Percentiles rank a stretch among this genome's conserved stretches.
Evolutionary conservation across 1,140 invertebrate genomes (phyloP).

Genomic region (Microplitis demolitor): DNA sequence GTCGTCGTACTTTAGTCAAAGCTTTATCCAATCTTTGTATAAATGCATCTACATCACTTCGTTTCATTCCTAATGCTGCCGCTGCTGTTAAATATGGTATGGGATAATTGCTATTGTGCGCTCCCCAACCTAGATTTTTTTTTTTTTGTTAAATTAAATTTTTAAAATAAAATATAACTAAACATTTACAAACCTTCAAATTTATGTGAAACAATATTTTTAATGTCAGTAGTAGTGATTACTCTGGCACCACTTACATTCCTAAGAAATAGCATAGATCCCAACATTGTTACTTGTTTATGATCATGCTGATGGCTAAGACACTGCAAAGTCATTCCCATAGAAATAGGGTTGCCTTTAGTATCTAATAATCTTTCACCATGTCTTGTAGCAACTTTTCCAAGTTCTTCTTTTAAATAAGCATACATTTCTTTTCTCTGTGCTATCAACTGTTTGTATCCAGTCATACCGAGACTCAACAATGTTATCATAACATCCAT

Average conservation of each 20-base stretch:
- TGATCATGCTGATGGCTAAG: slow-evolving; percentile 57
- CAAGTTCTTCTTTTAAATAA: slow-evolving; percentile 69
- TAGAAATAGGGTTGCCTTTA: slow-evolving; percentile 76
- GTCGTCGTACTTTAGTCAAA: slow-evolving; percentile 60
- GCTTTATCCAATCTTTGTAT: slow-evolving; percentile 69
- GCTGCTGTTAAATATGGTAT: slow-evolving; percentile 74
- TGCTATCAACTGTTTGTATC: slow-evolving; percentile 70
- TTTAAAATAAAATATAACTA: neutral
- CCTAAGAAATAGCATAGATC: slow-evolving; percentile 76
- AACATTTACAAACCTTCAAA: slow-evolving; percentile 62
- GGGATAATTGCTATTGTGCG: slow-evolving; percentile 69
- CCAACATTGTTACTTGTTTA: slow-evolving; percentile 65
- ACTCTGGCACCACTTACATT: slow-evolving; percentile 74
- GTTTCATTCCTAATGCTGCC: slow-evolving; percentile 73
- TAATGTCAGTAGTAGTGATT: slow-evolving; percentile 63
- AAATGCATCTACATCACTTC: slow-evolving; percentile 71
- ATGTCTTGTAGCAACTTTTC: slow-evolving; percentile 66
- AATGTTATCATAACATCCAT: slow-evolving; percentile 85
- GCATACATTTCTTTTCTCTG: slow-evolving; percentile 71
- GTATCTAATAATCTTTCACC: slow-evolving; percentile 71
- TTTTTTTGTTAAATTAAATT: neutral
- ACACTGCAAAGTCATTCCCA: slow-evolving; percentile 66
- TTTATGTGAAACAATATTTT: slow-evolving; percentile 64
- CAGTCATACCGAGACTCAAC: slow-evolving; percentile 72
- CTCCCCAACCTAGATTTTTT: slow-evolving; percentile 69